Conservation (phyloP, 2,797 vertebrate genomes). For the Poeciliopsis paucimaculata region DNA sequence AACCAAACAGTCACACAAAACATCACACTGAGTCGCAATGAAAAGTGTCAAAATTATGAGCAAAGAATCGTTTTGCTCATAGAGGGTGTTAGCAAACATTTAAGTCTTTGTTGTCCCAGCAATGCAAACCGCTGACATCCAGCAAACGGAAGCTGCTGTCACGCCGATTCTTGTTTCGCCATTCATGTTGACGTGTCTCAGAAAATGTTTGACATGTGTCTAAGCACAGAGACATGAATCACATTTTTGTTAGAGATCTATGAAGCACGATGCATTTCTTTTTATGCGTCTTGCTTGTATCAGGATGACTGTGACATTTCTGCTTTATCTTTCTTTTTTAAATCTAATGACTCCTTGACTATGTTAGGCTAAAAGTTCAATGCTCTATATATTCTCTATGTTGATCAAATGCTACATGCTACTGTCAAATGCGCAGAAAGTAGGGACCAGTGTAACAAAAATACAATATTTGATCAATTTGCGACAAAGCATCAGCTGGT, state of each 20-base stretch:
- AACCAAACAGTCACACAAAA: slow-evolving; percentile 41
- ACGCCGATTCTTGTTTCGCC: neutral
- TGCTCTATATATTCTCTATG: neutral
- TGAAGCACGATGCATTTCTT: neutral
- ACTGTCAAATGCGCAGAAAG: neutral
- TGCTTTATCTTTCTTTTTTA: neutral
- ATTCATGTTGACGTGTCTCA: neutral
- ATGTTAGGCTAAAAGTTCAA: neutral
- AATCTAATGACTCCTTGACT: neutral
- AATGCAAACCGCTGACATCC: neutral
- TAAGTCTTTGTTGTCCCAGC: neutral
- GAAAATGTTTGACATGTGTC: neutral
- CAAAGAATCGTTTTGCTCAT: slow-evolving; percentile 1
- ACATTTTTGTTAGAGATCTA: neutral
- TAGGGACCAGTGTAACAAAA: neutral
- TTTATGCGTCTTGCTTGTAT: neutral
- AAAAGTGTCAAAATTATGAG: slow-evolving; percentile 45
- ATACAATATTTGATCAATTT: neutral
- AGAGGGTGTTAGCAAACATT: slow-evolving; percentile 1
- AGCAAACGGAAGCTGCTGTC: neutral
- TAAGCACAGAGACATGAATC: neutral
- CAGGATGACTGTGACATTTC: neutral
- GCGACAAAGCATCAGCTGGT: neutral
- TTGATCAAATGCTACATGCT: neutral
- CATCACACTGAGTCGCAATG: slow-evolving; percentile 32